Evolutionary conservation across 1,140 invertebrate species (phyloP), one percentile per base, ranked within the genome.

Genomic region (Epicauta chinensis): DNA sequence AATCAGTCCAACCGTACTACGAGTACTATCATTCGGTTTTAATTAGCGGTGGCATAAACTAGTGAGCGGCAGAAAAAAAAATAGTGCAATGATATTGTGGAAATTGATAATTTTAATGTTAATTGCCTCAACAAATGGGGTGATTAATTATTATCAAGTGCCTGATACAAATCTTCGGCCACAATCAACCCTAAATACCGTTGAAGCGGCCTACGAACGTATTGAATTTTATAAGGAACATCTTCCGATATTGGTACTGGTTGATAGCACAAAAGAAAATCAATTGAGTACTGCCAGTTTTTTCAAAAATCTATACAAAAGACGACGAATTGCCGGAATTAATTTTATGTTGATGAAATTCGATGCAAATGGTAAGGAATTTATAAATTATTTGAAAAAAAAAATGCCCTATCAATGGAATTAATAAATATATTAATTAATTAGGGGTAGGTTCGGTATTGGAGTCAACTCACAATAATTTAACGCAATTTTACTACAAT

Each of bases 291-390:
- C 56, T 16, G 23, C 41, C 1, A 34, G 43, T 39, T 62, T 56
- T 30, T 17, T 60, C 23, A 39, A 51, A 30, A 15, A 38, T 17
- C n/a, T 63, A 16, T 32, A 38, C 15, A 40, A 50, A 29, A 3
- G 10, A 40, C 42, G 15, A 32, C 14, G 34, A 23, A 29, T 37
- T 17, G 3, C 12, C 17, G 31, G 38, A 6, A n/a, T 38, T 3
- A 44, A 64, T 23, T 63, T 66, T 17, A 54, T 47, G 44, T 46
- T 66, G 15, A 57, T 63, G 51, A 61, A 60, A 42, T 66, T 61
- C 46, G 63, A 63, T 42, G 30, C 50, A 23, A 56, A 61, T 53
- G 62, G 64, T 64, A 55, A 51, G 30, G 30, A 32, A 23, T 41
- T 53, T 39, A 23, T 7, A 23, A 3, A 3, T 7, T 3, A 23